Evolutionary conservation across 2,113 vertebrate genomes (phyloP).

Genomic region (Daubentonia madagascariensis): DNA sequence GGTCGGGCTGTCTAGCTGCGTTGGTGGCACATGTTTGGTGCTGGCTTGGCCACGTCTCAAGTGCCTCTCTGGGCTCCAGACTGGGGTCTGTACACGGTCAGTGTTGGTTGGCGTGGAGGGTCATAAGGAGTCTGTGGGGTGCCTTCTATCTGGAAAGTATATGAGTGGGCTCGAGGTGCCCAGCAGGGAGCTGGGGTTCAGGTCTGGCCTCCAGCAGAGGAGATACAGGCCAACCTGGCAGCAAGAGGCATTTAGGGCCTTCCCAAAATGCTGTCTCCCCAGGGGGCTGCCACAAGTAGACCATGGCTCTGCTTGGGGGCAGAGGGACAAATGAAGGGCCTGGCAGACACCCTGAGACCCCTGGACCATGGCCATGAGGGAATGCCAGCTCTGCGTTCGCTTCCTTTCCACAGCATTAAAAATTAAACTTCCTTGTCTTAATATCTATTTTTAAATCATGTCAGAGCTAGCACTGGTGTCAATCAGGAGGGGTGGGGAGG

Average conservation of each 20-base stretch:
- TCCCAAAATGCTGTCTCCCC: not conserved
- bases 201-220: not conserved
- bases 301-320: not conserved
- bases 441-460: constrained; percentile 80
- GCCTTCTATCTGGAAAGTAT: not conserved
- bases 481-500: constrained; percentile 55
- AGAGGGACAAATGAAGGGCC: not conserved
- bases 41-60: not conserved
- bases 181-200: not conserved
- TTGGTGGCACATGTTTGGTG: rapidly evolving
- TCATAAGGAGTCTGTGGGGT: not conserved
- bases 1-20: not conserved
- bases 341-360: not conserved
- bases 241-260: not conserved
- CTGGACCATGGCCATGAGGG: not conserved
- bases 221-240: not conserved
- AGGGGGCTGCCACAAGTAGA: not conserved
- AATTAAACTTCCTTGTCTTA: constrained; percentile 76
- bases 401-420: constrained; percentile 77
- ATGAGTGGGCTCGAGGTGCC: not conserved
- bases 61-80: not conserved
- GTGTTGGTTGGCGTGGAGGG: not conserved
- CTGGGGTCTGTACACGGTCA: not conserved
- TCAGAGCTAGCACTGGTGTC: constrained; percentile 68
- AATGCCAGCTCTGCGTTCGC: constrained; percentile 43